phyloP scores from a whole-genome alignment of 2,888 invertebrate species.

The Mythimna loreyi region DNA sequence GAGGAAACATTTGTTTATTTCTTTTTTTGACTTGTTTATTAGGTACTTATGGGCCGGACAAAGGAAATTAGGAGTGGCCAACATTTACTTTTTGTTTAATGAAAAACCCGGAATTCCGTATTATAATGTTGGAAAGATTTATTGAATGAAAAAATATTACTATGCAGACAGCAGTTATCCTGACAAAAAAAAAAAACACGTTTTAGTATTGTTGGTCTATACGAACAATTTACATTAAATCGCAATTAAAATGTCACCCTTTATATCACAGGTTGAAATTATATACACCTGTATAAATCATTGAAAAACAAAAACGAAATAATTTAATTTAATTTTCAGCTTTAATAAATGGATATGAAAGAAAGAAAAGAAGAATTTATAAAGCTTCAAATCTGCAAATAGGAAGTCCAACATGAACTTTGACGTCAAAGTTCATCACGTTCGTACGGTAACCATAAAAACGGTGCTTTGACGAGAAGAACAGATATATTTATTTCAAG shows the following conservation, averaged over 20 bases:
- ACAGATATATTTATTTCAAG: too few relatives aligned
- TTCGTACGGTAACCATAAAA: too few relatives aligned
- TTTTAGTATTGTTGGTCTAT: background rate
- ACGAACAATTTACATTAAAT: background rate
- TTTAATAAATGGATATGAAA: too few relatives aligned
- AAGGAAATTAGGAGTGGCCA: slow-evolving; percentile 22
- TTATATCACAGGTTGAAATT: background rate
- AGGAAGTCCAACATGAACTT: too few relatives aligned
- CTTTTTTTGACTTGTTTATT: slow-evolving; percentile 10
- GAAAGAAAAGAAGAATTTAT: too few relatives aligned
- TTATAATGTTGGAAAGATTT: background rate
- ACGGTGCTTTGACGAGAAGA: too few relatives aligned
- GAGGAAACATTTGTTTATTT: slow-evolving; percentile 16
- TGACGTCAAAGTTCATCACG: too few relatives aligned
- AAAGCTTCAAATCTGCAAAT: too few relatives aligned
- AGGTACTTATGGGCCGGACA: slow-evolving; percentile 13
- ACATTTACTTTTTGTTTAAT: slow-evolving; percentile 17
- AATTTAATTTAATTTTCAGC: too few relatives aligned
- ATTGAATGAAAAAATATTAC: background rate
- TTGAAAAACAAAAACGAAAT: too few relatives aligned
- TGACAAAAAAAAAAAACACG: background rate
- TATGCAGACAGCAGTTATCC: background rate
- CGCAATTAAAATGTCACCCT: background rate
- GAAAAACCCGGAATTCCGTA: slow-evolving; percentile 1
- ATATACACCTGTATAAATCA: too few relatives aligned